Base-by-base conservation (phyloP, 2,113 vertebrate species). In the Rhinolophus sinicus region DNA sequence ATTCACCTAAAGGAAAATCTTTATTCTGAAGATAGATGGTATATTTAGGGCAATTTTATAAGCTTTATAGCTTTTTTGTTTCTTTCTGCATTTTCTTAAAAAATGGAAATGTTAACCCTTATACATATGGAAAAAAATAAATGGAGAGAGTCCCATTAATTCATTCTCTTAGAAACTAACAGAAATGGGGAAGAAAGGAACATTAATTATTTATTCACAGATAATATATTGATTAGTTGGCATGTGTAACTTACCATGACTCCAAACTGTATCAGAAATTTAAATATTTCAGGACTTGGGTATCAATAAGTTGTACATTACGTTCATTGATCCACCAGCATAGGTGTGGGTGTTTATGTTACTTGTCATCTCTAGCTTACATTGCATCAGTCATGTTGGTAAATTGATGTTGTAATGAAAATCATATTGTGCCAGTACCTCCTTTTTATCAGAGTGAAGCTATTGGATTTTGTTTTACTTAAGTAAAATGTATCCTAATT, bases 21-120 rank as follows among this genome's bases (percentile, higher is more conserved):
- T 98, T 97, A 87, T 73, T 97, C 72, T 54, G 62, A 97, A 96
- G 89, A 94, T 60, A 97, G 69, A 73, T 96, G 92, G 89, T 96
- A 87, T 97, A 97, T 96, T 97, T 97, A 97, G 96, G 93, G 95
- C 95, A 83, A 97, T 93, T 50, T 96, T 98, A 96, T 97, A 89
- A 97, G 44, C 67, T 97, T 97, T 94, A 81, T 88, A 94, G 64
- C 44, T 92, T 70, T 95, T 76, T 65, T 69, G 60, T 50, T 96
- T 86, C 35, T 85, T 98, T 98, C 95, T 98, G 82, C 80, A 96
- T 95, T 98, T 98, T 97, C 88, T 98, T 92, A 97, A 95, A 97
- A 92, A 56, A 93, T 97, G 97, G 78, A 94, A 96, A 92, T 95
- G 88, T 97, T 98, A 95, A 98, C 94, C 82, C 38, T 97, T 33